Percentiles rank a stretch among this genome's conserved stretches.
These are phyloP conservation scores for Pentalonia nigronervosa DNA, from an alignment of 1,140 invertebrate genomes.

Conservation along the genomic window DNA sequence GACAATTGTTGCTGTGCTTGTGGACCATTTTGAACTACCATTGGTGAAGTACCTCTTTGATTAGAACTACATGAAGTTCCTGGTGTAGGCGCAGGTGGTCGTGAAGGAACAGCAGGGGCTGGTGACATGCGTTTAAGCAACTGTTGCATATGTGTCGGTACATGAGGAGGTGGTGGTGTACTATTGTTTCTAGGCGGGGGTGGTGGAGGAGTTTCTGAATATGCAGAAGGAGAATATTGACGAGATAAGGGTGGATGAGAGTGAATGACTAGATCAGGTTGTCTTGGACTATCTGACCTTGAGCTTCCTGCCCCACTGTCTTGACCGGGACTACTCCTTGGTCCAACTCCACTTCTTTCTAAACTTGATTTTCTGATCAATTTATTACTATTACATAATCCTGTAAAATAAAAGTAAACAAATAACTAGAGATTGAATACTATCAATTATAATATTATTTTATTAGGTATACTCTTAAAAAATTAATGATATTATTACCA, in stretches of 20 bases:
- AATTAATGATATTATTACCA: slow-evolving; percentile 56
- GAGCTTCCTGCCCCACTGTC: slow-evolving; percentile 88
- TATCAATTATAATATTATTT: not conserved
- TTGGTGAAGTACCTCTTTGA: slow-evolving; percentile 71
- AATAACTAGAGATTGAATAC: not conserved
- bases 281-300: slow-evolving; percentile 84
- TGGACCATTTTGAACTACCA: slow-evolving; percentile 82
- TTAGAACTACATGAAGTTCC: slow-evolving; percentile 65
- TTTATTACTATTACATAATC: slow-evolving; percentile 72
- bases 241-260: slow-evolving; percentile 67
- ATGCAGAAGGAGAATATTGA: slow-evolving; percentile 74
- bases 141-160: slow-evolving; percentile 77
- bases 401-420: slow-evolving; percentile 45
- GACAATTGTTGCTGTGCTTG: slow-evolving; percentile 84
- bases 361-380: slow-evolving; percentile 86
- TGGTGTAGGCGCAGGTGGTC: slow-evolving; percentile 68
- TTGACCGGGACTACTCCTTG: slow-evolving; percentile 82
- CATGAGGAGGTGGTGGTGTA: slow-evolving; percentile 71
- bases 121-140: slow-evolving; percentile 86
- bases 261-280: slow-evolving; percentile 65
- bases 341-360: slow-evolving; percentile 77
- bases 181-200: slow-evolving; percentile 67
- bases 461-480: not conserved
- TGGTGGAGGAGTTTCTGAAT: slow-evolving; percentile 65
- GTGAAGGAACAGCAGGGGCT: slow-evolving; percentile 72